Conservation (phyloP, 2,797 vertebrate genomes). For the Argentina silus region DNA sequence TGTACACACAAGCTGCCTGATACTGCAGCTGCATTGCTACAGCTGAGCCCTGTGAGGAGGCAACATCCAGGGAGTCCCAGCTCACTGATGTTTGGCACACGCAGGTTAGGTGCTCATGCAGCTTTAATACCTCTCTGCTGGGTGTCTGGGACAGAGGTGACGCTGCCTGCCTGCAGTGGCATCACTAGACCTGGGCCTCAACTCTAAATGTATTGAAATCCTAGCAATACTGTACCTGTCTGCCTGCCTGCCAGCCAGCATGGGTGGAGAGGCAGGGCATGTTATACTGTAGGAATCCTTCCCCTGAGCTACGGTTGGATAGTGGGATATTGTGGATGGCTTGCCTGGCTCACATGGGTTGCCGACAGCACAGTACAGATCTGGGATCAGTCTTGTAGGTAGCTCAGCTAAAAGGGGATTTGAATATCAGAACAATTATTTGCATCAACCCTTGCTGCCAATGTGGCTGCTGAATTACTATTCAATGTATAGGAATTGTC, state of each 20-base stretch:
- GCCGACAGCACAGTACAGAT: too few species aligned
- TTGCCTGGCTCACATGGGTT: too few species aligned
- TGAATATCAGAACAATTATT: too few species aligned
- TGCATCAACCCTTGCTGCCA: not conserved
- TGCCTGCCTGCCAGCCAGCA: not conserved
- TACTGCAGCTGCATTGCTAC: not conserved
- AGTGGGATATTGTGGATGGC: too few species aligned
- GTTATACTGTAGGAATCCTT: not conserved
- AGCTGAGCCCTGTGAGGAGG: not conserved
- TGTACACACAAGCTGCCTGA: too few species aligned
- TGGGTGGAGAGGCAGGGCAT: not conserved
- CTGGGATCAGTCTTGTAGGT: too few species aligned
- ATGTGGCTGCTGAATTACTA: not conserved
- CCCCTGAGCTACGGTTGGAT: not conserved
- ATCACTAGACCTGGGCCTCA: too few species aligned
- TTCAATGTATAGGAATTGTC: not conserved
- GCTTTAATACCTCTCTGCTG: slow-evolving; percentile 43
- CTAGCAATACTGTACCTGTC: not conserved
- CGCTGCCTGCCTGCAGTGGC: slow-evolving; percentile 10
- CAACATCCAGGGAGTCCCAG: not conserved
- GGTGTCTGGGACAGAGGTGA: slow-evolving; percentile 41
- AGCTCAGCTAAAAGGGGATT: too few species aligned
- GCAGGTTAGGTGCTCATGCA: slow-evolving; percentile 29
- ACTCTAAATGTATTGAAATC: too few species aligned
- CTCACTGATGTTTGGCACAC: not conserved